A percentile compares a stretch with the other conserved stretches of the same genome.
Evolutionary conservation across 2,888 invertebrate genomes (phyloP).

Genomic region (Muschampia plurimacula): DNA sequence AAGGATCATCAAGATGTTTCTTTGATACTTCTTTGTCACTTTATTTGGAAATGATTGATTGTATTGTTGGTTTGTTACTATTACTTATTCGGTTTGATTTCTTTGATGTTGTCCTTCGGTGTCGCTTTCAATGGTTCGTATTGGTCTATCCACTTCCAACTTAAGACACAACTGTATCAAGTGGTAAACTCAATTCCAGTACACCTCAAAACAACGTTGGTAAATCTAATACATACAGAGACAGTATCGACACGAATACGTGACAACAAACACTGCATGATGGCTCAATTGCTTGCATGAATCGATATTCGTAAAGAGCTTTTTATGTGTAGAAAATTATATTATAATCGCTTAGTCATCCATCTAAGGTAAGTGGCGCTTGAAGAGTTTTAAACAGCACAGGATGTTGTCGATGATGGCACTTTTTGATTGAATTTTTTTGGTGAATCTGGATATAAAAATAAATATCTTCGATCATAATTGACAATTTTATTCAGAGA

Average conservation of each 20-base stretch:
- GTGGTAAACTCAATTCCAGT: conserved; percentile 56
- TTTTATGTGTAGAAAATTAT: conserved; percentile 78
- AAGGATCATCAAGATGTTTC: conserved; percentile 3
- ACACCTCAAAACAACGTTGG: conserved; percentile 57
- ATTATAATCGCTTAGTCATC: conserved; percentile 30
- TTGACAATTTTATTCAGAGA: neutral
- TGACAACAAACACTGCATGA: conserved; percentile 78
- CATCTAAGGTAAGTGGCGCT: conserved; percentile 37
- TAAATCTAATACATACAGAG: conserved; percentile 44
- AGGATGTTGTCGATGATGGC: conserved; percentile 32
- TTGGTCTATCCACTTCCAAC: conserved; percentile 78
- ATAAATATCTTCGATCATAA: neutral
- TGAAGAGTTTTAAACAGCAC: conserved; percentile 33
- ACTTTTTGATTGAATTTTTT: conserved; percentile 25
- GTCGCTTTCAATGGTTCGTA: conserved; percentile 84
- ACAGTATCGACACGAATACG: conserved; percentile 53
- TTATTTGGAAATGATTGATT: neutral
- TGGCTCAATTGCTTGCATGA: conserved; percentile 78
- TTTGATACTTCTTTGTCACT: conserved; percentile 1
- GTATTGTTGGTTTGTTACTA: neutral
- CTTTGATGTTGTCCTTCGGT: conserved; percentile 83
- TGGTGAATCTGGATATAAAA: conserved; percentile 6
- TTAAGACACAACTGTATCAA: conserved; percentile 63
- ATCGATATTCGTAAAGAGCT: conserved; percentile 70
- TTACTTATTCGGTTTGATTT: conserved; percentile 66